Conservation (phyloP, 1,140 invertebrate species). For the Drosophila rhopaloa region DNA sequence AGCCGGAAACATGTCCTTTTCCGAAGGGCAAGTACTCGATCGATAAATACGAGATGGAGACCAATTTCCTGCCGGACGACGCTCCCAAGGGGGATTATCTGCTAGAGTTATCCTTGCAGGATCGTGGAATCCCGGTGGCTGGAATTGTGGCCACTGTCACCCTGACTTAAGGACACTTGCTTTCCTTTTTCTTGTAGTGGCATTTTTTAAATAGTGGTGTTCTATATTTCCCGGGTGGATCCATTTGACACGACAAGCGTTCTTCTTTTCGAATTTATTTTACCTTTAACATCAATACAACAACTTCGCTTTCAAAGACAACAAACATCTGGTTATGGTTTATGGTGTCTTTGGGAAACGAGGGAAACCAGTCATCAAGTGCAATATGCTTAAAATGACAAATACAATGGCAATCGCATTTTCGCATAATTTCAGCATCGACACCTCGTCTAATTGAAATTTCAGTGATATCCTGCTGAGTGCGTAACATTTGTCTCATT, state of each 20-base stretch:
- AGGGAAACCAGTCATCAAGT: slow-evolving; percentile 35
- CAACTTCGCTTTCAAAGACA: slow-evolving; percentile 67
- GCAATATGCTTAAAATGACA: slow-evolving; percentile 48
- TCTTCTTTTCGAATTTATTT: slow-evolving; percentile 25
- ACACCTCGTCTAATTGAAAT: slow-evolving; percentile 82
- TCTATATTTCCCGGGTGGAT: slow-evolving; percentile 52
- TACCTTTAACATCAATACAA: slow-evolving; percentile 31
- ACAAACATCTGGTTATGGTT: neutral
- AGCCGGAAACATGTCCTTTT: slow-evolving; percentile 58
- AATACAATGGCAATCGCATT: slow-evolving; percentile 40
- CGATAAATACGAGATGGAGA: slow-evolving; percentile 67
- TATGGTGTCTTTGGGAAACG: neutral
- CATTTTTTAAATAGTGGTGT: slow-evolving; percentile 12
- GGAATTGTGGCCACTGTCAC: slow-evolving; percentile 55
- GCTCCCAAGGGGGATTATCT: slow-evolving; percentile 65
- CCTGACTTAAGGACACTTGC: slow-evolving; percentile 31
- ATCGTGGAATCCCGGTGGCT: slow-evolving; percentile 46
- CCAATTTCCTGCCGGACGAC: slow-evolving; percentile 64
- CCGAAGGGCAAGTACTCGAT: slow-evolving; percentile 64
- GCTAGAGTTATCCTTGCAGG: slow-evolving; percentile 40
- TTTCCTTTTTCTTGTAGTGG: neutral
- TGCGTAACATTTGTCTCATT: slow-evolving; percentile 67
- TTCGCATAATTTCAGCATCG: slow-evolving; percentile 65
- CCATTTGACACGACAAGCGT: slow-evolving; percentile 52
- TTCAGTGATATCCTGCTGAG: slow-evolving; percentile 28